phyloP scores from a whole-genome alignment of 1,140 invertebrate genomes.

The Aphelinus certus region DNA sequence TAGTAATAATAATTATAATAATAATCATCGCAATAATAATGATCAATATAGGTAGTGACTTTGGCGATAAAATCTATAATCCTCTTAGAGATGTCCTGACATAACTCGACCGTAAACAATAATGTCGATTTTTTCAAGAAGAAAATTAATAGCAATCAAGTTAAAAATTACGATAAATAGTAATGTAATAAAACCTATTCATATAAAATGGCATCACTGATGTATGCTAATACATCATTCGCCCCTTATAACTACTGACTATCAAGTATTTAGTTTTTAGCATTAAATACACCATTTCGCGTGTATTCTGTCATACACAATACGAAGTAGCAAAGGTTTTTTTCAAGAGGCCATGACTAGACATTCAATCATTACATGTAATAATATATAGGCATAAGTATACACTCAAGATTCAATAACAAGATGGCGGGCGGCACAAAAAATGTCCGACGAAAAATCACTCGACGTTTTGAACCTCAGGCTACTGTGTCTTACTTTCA shows the following conservation, averaged over 20 bases:
- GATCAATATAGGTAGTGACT: constrained; percentile 30
- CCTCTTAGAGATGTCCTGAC: constrained; percentile 18
- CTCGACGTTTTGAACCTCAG: constrained; percentile 34
- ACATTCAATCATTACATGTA: constrained; percentile 60
- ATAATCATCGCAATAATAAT: constrained; percentile 31
- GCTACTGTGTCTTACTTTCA: constrained; percentile 46
- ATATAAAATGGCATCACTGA: constrained; percentile 42
- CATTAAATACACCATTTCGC: constrained; percentile 34
- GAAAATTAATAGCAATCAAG: constrained; percentile 26
- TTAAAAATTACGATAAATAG: constrained; percentile 23
- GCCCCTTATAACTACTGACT: constrained; percentile 34
- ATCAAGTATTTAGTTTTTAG: constrained; percentile 41
- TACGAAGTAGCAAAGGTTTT: constrained; percentile 54
- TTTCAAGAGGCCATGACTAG: constrained; percentile 66
- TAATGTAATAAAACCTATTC: constrained; percentile 38
- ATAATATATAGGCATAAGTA: constrained; percentile 47
- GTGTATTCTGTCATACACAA: constrained; percentile 43
- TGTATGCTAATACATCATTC: constrained; percentile 41
- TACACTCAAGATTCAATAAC: constrained; percentile 64
- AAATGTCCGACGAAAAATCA: constrained; percentile 59
- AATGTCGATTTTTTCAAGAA: constrained; percentile 10
- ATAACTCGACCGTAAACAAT: constrained; percentile 31
- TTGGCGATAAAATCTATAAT: constrained; percentile 41
- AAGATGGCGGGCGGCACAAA: constrained; percentile 63
- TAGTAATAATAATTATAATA: constrained; percentile 35